A percentile compares a stretch with the other conserved stretches of the same genome.
phyloP scores from a whole-genome alignment of 2,888 invertebrate species.

The Argynnis bischoffii region DNA sequence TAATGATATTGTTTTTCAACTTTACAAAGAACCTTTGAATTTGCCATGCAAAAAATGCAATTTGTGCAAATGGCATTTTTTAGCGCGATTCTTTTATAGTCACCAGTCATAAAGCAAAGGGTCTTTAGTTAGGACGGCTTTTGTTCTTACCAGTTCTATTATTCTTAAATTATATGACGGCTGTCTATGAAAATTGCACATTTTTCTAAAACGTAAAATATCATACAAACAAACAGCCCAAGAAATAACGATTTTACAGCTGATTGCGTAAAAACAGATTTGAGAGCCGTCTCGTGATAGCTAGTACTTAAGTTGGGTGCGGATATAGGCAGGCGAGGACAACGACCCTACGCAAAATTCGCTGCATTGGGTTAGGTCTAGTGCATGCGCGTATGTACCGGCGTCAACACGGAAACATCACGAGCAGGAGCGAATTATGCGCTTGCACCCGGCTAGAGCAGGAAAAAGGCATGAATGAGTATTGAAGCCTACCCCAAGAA shows the following conservation, averaged over 20 bases:
- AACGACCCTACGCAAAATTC: conserved; percentile 83
- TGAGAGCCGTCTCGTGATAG: conserved; percentile 27
- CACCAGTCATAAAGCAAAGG: conserved; percentile 54
- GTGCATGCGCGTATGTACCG: conserved; percentile 76
- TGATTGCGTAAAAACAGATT: conserved; percentile 27
- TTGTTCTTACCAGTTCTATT: conserved; percentile 47
- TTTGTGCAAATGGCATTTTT: conserved; percentile 72
- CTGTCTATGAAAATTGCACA: conserved; percentile 61
- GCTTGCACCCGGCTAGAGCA: conserved; percentile 59
- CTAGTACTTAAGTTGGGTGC: conserved; percentile 44
- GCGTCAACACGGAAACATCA: conserved; percentile 71
- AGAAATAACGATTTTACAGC: conserved; percentile 21
- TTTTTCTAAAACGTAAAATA: conserved; percentile 53
- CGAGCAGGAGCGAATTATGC: conserved; percentile 69
- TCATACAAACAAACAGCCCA: conserved; percentile 42
- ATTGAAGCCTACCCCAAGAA: conserved; percentile 80
- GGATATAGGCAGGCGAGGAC: conserved; percentile 59
- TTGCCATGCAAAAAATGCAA: conserved; percentile 58
- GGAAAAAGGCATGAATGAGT: conserved; percentile 81
- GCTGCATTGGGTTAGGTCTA: conserved; percentile 83
- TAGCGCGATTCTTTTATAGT: conserved; percentile 51
- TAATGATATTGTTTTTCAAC: conserved; percentile 39
- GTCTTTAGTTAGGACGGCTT: conserved; percentile 51
- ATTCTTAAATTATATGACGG: conserved; percentile 50
- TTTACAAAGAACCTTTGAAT: conserved; percentile 47